These are phyloP conservation scores for Neodontobutis hainanensis DNA, from an alignment of 2,113 vertebrate species.

Conservation along the genomic window DNA sequence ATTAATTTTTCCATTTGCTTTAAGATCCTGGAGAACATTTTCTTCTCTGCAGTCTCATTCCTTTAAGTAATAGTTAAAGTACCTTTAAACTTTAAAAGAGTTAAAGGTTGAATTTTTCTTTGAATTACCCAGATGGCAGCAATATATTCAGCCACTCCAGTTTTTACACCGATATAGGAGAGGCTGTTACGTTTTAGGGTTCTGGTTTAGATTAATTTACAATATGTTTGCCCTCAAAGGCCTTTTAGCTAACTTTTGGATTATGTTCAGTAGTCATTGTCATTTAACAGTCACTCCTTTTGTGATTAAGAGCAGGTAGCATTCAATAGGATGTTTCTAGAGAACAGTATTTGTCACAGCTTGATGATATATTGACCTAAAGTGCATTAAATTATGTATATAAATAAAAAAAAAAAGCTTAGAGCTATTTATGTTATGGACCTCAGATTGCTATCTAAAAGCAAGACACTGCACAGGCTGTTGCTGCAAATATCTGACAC, in stretches of 20 bases:
- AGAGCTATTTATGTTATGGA: conserved; percentile 12
- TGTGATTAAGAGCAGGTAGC: conserved; percentile 15
- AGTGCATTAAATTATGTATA: too few species aligned
- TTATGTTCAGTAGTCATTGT: conserved; percentile 9
- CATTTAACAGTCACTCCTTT: background rate
- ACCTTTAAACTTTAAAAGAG: too few species aligned
- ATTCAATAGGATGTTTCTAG: conserved; percentile 9
- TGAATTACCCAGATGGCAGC: too few species aligned
- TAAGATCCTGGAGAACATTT: too few species aligned
- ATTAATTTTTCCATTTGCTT: too few species aligned
- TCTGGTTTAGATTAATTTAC: background rate
- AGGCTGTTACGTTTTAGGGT: too few species aligned
- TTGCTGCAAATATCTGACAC: conserved; percentile 63
- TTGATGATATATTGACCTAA: background rate
- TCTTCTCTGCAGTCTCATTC: too few species aligned
- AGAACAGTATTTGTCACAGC: conserved; percentile 8
- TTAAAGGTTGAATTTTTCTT: too few species aligned
- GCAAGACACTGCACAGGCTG: conserved; percentile 52
- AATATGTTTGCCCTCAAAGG: conserved; percentile 34
- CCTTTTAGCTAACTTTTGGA: conserved; percentile 37
- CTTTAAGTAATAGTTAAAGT: too few species aligned
- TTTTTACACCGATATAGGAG: too few species aligned
- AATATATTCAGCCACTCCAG: too few species aligned
- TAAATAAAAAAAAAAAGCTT: too few species aligned
- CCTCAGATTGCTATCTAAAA: conserved; percentile 39